These are phyloP conservation scores for Peromyscus polionotus DNA, from an alignment of 2,113 vertebrate genomes.

Conservation along the genomic window DNA sequence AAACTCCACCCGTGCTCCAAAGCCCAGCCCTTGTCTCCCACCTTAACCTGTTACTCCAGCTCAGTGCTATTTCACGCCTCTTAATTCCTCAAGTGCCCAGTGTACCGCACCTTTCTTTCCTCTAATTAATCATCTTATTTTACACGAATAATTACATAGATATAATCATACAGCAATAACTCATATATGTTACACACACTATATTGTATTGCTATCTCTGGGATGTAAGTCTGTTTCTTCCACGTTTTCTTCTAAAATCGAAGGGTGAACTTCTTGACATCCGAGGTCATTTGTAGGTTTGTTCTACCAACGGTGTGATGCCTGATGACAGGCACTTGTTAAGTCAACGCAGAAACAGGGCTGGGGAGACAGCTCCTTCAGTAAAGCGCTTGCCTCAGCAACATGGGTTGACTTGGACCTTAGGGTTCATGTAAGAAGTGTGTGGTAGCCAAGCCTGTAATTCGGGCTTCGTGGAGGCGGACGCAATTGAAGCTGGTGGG, in stretches of 20 bases:
- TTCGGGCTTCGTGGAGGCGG: background rate
- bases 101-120: background rate
- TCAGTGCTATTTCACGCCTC: background rate
- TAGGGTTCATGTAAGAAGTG: background rate
- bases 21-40: background rate
- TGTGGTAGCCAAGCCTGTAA: too few relatives aligned
- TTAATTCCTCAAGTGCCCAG: background rate
- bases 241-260: constrained; percentile 16
- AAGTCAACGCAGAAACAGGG: background rate
- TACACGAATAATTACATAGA: background rate
- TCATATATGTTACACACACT: background rate
- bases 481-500: background rate
- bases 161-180: background rate
- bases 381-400: background rate
- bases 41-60: background rate
- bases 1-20: background rate
- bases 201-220: background rate
- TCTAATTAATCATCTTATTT: background rate
- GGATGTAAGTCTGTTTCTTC: background rate
- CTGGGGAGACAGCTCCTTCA: background rate
- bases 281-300: background rate
- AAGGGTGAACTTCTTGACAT: background rate
- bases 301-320: background rate
- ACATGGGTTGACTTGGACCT: background rate
- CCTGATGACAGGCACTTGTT: background rate